phyloP scores from a whole-genome alignment of 2,888 invertebrate genomes.

The Tipula lateralis region DNA sequence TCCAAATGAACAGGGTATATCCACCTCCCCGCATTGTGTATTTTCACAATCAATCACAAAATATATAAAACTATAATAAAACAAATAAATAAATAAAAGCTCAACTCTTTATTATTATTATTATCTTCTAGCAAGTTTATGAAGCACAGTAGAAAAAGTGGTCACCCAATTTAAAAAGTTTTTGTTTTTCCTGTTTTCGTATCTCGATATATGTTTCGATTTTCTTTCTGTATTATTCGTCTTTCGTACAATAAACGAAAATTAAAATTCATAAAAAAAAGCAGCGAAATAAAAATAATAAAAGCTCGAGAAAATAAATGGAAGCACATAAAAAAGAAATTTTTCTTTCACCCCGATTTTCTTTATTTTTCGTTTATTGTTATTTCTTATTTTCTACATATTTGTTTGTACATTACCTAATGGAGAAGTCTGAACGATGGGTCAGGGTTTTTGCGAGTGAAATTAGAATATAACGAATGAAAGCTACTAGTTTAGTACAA shows the following conservation, averaged over 20 bases:
- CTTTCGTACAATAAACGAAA: not conserved
- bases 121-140: not conserved
- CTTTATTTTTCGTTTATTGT: not conserved
- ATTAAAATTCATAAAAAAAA: conserved; percentile 26
- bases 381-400: not conserved
- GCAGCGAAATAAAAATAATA: not conserved
- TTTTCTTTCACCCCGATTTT: conserved; percentile 12
- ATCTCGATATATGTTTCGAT: not conserved
- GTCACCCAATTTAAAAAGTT: conserved; percentile 28
- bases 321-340: not conserved
- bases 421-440: not conserved
- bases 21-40: not conserved
- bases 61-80: not conserved
- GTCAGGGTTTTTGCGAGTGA: not conserved
- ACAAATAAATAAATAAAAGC: not conserved
- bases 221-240: not conserved
- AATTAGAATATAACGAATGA: too few relatives aligned
- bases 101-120: not conserved
- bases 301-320: not conserved
- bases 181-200: not conserved
- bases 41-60: not conserved
- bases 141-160: not conserved
- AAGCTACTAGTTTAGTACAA: too few relatives aligned
- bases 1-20: not conserved
- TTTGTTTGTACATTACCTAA: not conserved